Evolutionary conservation across 1,140 invertebrate species (phyloP).

Genomic region (Eulimnadia texana): DNA sequence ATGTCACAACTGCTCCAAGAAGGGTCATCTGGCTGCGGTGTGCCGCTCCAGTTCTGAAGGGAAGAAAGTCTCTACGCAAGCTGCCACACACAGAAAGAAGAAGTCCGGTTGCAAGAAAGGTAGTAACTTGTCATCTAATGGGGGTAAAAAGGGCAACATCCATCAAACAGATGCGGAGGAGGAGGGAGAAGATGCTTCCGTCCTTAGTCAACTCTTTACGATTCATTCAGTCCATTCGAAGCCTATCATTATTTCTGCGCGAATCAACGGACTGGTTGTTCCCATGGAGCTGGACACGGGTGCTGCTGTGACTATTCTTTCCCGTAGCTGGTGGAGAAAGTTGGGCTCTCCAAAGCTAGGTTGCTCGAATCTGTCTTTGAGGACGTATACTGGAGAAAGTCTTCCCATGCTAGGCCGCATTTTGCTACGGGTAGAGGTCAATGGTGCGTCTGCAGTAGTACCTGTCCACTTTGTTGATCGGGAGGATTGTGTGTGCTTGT

Average conservation of each 20-base stretch:
- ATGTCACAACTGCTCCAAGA: constrained; percentile 14
- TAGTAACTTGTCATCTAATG: neutral
- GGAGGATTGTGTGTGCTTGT: neutral
- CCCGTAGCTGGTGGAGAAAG: neutral
- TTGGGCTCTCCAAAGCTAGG: constrained; percentile 2
- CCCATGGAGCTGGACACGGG: constrained; percentile 8
- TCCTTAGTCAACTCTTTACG: neutral
- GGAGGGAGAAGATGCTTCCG: neutral
- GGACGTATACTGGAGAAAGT: neutral
- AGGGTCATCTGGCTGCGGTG: constrained; percentile 11
- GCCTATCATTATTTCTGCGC: neutral
- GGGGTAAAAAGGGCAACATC: neutral
- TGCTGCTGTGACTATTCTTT: neutral
- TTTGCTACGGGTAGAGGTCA: neutral
- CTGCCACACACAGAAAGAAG: too few relatives aligned
- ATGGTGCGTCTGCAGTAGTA: neutral
- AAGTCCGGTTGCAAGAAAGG: neutral
- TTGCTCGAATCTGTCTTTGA: neutral
- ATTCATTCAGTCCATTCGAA: neutral
- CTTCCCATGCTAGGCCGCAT: constrained; percentile 1
- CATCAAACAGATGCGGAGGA: neutral
- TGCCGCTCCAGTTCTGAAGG: neutral
- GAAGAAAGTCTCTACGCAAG: neutral
- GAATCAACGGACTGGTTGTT: neutral
- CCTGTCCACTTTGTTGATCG: neutral